Evolutionary conservation across 2,797 vertebrate species (phyloP), one percentile per base, ranked within the genome.

Genomic region (Acipenser oxyrinchus): DNA sequence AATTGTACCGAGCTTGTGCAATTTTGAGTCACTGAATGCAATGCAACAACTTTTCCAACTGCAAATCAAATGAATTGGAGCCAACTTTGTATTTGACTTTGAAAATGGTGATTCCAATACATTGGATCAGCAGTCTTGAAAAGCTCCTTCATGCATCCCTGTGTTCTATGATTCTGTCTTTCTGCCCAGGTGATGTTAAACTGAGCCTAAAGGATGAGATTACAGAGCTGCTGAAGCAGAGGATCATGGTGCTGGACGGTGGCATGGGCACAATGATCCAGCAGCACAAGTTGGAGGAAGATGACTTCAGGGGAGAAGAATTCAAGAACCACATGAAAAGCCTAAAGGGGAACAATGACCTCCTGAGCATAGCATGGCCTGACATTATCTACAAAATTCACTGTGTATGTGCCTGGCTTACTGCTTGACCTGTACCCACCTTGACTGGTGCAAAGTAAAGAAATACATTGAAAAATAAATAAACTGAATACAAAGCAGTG

Each of bases 261-360:
- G 96, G 92, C 1, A 97, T 99, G 96, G 96, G 96, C 10, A 98
- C 96, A 13, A 96, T 98, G 95, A 93, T 99, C 76, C 96, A 99
- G 76, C 90, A 84, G 61, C 79, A 79, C 8, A 81, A 71, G 0
- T 79, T 98, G 0, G 81, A 81, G 63, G 96, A 99, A 66, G 87
- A 91, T 0, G 82, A 90, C 73, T 99, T 96, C 79, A 85, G 88
- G 65, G 94, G 93, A 6, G 78, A 85, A 0, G 94, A 96, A 73
- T 94, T 98, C 69, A 88, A 84, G 79, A 90, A 90, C 13, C 96
- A 99, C 50, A 62, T 71, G 11, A 89, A 78, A 64, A 75, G 85
- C 5, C 82, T 98, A 78, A 94, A 93, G 78, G 96, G 96, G 77
- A 99, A 99, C 83, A 98, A 98, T 37, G 96, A 99, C 75, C 78